Base-by-base conservation (phyloP, 2,797 vertebrate species). In the Halcyon smyrnensis region DNA sequence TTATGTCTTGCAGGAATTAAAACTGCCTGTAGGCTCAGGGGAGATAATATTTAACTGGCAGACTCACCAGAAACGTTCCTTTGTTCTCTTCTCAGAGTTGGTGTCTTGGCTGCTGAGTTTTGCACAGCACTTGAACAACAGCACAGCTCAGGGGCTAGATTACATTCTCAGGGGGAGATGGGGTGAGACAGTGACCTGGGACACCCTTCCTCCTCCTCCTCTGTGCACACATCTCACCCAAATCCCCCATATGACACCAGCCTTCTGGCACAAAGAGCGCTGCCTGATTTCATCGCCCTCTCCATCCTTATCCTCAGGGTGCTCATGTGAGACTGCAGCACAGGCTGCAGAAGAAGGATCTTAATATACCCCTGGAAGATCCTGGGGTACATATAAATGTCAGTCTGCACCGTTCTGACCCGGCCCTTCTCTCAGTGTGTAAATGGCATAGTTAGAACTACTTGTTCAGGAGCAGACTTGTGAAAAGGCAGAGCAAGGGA, bases 361-460 rank as follows among this genome's bases (percentile, higher is more conserved):
- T 46, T 34, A 8, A 0, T 19, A 3, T 10, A 50, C 12, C n/a
- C 30, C 1, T 3, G 27, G 28, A 62, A 28, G 25, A 51, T 78
- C 14, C 43, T 25, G 56, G 46, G 63, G 27, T 51, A 28, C 6
- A 51, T 51, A 51, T 16, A 28, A 51, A 34, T 17, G 21, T 73
- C 48, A 48, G 60, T 28, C 70, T 1, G 0, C 30, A 4, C 39
- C 37, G 65, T 53, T 68, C 7, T 24, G 23, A 30, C 30, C 53
- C 65, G 43, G 36, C 71, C 36, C 12, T 54, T 48, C 63, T 75
- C 46, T n/a, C 53, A 2, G 18, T 11, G 43, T 28, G 37, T 57
- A 24, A 54, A n/a, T 2, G 1, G 21, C 13, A 3, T 8, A 17
- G 39, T 51, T 65, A 6, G 1, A 54, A 21, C 70, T n/a, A 11